Percentiles rank a stretch among this genome's conserved stretches.
Conservation (phyloP, 2,888 invertebrate genomes). For the Trilocha varians region DNA sequence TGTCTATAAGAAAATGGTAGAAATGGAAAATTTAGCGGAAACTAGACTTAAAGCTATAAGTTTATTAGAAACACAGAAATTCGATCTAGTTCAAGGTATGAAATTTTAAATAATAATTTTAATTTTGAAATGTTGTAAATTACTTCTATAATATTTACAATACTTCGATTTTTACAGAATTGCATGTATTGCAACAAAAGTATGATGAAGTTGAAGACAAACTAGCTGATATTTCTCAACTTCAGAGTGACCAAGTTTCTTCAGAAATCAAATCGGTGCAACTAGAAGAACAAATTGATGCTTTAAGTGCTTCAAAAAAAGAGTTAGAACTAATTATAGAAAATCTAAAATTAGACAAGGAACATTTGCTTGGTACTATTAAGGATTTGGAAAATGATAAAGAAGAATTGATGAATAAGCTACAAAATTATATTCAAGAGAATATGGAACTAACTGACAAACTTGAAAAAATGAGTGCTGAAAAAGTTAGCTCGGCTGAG, state of each 20-base stretch:
- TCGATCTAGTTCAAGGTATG: slow-evolving; percentile 77
- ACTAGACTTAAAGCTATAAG: slow-evolving; percentile 73
- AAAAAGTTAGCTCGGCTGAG: slow-evolving; percentile 82
- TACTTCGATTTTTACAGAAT: slow-evolving; percentile 45
- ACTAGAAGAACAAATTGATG: slow-evolving; percentile 83
- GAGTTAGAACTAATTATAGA: slow-evolving; percentile 64
- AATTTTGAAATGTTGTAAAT: slow-evolving; percentile 1
- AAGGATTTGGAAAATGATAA: slow-evolving; percentile 74
- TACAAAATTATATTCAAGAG: slow-evolving; percentile 79
- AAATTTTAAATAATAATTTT: neutral
- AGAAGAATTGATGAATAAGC: slow-evolving; percentile 72
- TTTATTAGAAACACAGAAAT: slow-evolving; percentile 77
- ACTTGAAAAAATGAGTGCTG: slow-evolving; percentile 79
- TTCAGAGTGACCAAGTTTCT: slow-evolving; percentile 80
- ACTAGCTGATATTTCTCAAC: slow-evolving; percentile 73
- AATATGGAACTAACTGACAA: slow-evolving; percentile 83
- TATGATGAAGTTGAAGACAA: slow-evolving; percentile 75
- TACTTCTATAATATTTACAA: neutral
- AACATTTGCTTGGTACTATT: slow-evolving; percentile 69
- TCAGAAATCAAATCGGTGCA: slow-evolving; percentile 85
- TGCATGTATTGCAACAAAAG: slow-evolving; percentile 74
- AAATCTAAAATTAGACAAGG: slow-evolving; percentile 64
- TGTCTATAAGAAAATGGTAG: slow-evolving; percentile 59
- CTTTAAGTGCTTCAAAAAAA: slow-evolving; percentile 63
- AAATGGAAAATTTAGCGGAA: slow-evolving; percentile 65